phyloP scores from a whole-genome alignment of 2,797 vertebrate species.

The Sebastes nivosus region DNA sequence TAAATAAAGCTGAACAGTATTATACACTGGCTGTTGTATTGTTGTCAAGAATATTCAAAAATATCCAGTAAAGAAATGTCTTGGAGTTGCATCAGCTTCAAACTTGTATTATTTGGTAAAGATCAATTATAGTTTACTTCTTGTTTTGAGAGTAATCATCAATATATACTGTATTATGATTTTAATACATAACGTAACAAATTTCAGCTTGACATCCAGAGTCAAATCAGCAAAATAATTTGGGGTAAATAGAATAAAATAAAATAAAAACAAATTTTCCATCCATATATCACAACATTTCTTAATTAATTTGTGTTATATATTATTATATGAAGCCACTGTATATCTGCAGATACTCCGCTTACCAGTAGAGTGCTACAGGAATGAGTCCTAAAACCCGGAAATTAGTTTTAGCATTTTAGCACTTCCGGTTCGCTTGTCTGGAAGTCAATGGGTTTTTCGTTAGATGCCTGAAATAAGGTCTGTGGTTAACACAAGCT shows the following conservation, averaged over 20 bases:
- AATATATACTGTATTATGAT: not conserved
- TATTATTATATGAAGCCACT: too few species aligned
- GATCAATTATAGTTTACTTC: not conserved
- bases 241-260: not conserved
- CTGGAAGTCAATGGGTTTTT: too few species aligned
- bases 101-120: not conserved
- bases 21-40: not conserved
- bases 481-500: too few species aligned
- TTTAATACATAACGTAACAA: accelerated
- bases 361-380: too few species aligned
- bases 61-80: not conserved
- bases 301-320: too few species aligned
- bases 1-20: not conserved
- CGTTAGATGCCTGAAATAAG: too few species aligned
- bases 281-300: not conserved
- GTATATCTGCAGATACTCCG: too few species aligned
- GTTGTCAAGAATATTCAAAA: not conserved
- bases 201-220: not conserved
- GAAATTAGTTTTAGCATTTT: too few species aligned
- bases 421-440: too few species aligned
- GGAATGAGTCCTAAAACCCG: accelerated
- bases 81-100: not conserved
- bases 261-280: too few species aligned
- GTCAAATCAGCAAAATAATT: too few species aligned
- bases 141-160: not conserved